These are phyloP conservation scores for Thalassarche chlororhynchos DNA, from an alignment of 2,113 vertebrate genomes.

Conservation along the genomic window DNA sequence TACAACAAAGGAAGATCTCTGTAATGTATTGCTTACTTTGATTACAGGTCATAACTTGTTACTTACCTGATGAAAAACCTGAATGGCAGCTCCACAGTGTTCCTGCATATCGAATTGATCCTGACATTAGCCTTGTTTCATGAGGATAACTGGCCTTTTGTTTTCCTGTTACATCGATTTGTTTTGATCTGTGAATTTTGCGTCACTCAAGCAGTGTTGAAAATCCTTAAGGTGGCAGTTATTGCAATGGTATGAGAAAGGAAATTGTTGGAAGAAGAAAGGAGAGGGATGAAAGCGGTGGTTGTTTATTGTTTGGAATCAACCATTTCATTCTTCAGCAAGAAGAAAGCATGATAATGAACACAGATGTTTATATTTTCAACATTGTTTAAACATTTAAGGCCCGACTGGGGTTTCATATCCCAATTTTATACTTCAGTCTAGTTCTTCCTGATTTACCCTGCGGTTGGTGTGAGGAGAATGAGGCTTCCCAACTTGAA, in stretches of 20 bases:
- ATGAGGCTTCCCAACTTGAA: background rate
- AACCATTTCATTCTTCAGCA: background rate
- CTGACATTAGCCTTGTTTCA: background rate
- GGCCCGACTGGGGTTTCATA: rapidly evolving
- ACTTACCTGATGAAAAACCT: background rate
- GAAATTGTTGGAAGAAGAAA: background rate
- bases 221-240: background rate
- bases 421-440: background rate
- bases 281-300: background rate
- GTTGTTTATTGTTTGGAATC: background rate
- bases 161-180: background rate
- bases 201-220: background rate
- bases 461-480: background rate
- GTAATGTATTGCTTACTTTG: background rate
- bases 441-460: background rate
- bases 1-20: background rate
- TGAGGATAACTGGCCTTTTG: background rate
- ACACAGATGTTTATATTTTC: background rate
- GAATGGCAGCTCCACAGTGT: background rate
- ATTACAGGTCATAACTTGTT: conserved; percentile 16
- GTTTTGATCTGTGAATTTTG: background rate
- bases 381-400: background rate
- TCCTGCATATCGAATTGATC: background rate
- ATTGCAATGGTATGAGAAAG: background rate
- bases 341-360: background rate